Conservation (phyloP, 2,888 invertebrate species). For the Neuroscelio doddi region DNA sequence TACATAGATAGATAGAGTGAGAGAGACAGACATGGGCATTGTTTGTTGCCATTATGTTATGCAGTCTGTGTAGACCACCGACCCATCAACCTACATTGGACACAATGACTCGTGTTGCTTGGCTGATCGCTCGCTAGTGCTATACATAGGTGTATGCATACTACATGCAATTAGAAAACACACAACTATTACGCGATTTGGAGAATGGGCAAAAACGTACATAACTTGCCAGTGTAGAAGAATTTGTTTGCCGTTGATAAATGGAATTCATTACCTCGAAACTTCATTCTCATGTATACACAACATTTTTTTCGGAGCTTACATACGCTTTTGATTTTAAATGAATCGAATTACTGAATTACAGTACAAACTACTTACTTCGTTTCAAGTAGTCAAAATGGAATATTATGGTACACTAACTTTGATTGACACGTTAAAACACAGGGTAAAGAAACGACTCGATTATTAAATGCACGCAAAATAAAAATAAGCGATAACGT, state of each 20-base stretch:
- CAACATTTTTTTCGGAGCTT: too few species aligned
- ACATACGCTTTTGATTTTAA: too few species aligned
- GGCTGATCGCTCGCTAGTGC: neutral
- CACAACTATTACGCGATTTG: slow-evolving; percentile 11
- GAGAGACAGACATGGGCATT: slow-evolving; percentile 49
- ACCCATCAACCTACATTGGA: slow-evolving; percentile 63
- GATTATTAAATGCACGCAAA: too few species aligned
- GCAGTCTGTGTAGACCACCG: slow-evolving; percentile 52
- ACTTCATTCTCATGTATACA: too few species aligned
- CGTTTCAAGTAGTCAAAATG: neutral
- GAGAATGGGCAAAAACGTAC: slow-evolving; percentile 15
- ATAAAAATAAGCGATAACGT: neutral
- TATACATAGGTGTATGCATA: slow-evolving; percentile 34
- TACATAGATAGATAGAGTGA: slow-evolving; percentile 20
- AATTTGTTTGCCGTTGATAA: too few species aligned
- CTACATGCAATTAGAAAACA: slow-evolving; percentile 41
- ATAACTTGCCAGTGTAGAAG: too few species aligned
- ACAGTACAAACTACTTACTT: too few species aligned
- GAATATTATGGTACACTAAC: neutral
- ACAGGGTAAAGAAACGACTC: too few species aligned
- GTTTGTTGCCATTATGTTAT: slow-evolving; percentile 63
- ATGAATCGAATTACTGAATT: too few species aligned
- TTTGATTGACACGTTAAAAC: neutral
- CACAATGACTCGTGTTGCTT: slow-evolving; percentile 54
- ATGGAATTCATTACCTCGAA: too few species aligned